Evolutionary conservation across 2,797 vertebrate species (phyloP).

Genomic region (Tokudaia muenninki): DNA sequence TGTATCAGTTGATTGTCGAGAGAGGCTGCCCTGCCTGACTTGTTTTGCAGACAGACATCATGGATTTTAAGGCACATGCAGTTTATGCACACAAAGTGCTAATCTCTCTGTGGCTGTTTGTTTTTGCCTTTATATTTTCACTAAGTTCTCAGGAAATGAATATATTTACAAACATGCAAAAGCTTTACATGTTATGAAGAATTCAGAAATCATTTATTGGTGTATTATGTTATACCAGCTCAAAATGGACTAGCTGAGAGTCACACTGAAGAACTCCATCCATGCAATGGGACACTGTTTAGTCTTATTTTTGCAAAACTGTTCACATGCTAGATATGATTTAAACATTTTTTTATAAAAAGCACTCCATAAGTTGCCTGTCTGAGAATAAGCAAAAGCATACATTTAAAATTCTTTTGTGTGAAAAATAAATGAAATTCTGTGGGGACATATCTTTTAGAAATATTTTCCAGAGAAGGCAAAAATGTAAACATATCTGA

Average conservation of each 20-base stretch:
- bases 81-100: background rate
- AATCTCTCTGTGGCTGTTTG: slow-evolving; percentile 7
- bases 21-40: background rate
- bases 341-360: background rate
- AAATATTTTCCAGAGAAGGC: background rate
- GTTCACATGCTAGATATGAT: background rate
- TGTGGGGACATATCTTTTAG: background rate
- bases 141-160: slow-evolving; percentile 24
- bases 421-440: slow-evolving; percentile 13
- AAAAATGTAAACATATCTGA: background rate
- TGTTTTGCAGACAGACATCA: background rate
- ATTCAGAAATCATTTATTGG: slow-evolving; percentile 26
- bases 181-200: slow-evolving; percentile 36
- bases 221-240: background rate
- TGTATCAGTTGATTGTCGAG: slow-evolving; percentile 14
- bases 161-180: slow-evolving; percentile 35
- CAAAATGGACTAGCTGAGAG: background rate
- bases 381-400: background rate
- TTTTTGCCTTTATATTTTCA: slow-evolving; percentile 50
- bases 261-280: background rate
- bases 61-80: background rate
- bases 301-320: slow-evolving; percentile 23
- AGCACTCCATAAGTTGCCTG: background rate
- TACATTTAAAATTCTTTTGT: background rate
- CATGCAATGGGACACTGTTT: background rate